Conservation (phyloP, 2,888 invertebrate genomes). For the Piscicola geometra region DNA sequence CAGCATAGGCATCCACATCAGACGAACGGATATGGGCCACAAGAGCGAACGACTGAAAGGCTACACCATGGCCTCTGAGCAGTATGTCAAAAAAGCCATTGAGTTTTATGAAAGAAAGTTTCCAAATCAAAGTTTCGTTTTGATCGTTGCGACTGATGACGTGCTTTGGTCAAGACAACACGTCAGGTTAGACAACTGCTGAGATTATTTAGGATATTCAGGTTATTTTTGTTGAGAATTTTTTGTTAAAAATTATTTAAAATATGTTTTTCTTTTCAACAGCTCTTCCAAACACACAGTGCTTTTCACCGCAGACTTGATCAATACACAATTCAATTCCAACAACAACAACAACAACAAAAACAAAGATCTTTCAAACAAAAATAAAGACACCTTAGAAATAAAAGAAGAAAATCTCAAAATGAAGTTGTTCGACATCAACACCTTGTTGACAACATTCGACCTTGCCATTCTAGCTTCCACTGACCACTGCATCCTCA, state of each 20-base stretch:
- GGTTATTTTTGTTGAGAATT: too few relatives aligned
- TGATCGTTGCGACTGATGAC: neutral
- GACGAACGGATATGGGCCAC: neutral
- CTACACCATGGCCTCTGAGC: neutral
- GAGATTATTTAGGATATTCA: neutral
- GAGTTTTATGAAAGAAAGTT: neutral
- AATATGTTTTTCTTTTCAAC: neutral
- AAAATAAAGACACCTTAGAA: too few relatives aligned
- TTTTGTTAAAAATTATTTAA: too few relatives aligned
- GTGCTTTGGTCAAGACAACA: neutral
- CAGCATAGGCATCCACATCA: neutral
- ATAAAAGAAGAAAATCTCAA: neutral
- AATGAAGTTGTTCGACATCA: neutral
- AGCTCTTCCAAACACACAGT: neutral
- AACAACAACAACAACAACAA: neutral
- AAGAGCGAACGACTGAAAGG: neutral
- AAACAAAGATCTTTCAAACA: too few relatives aligned
- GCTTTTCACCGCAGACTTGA: neutral
- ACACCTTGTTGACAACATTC: neutral
- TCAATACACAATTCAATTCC: neutral
- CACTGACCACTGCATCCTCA: neutral
- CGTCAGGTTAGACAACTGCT: neutral
- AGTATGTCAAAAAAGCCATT: neutral
- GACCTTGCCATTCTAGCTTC: neutral
- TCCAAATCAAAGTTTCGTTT: neutral